Base-by-base conservation (phyloP, 1,140 invertebrate species). In the Dufourea novaeangliae region DNA sequence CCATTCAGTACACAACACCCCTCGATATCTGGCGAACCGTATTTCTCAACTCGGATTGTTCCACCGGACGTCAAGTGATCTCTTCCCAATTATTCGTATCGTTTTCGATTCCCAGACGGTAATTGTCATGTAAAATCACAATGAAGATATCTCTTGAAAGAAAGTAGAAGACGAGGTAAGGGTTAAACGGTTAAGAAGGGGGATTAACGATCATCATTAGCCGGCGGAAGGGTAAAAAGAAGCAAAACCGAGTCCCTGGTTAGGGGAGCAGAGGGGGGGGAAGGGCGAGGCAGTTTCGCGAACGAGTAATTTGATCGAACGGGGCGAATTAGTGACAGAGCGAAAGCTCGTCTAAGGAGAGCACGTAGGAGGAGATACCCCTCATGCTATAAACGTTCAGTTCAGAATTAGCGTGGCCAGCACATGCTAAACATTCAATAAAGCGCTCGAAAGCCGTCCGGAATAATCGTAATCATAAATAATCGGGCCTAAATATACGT, bases 391-490 rank as follows among this genome's bases (percentile, higher is more conserved):
- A 86, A 86, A 74, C 84, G 84, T 61, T 64, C 70, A 20, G 87
- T 85, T 89, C 89, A 84, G 84, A 91, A 91, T 91, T 91, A 91
- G 89, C 88, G 87, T 90, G 79, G 88, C 87, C 85, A 85, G 86
- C 90, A 90, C 89, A 90, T 90, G 90, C 89, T 91, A 90, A 92
- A 90, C 89, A 88, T 89, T 91, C 87, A 85, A 90, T 91, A 91
- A 91, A 91, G 83, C 87, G 89, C 85, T 86, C 87, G 88, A 89
- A 89, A 89, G 87, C 87, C 87, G 89, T 88, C 87, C 87, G 82
- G 87, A 88, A 91, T 91, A 92, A 92, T 91, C 89, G 89, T 91
- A 91, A 91, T 91, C 90, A 90, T 91, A 91, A 91, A 91, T 91
- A 91, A 91, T 90, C 88, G 84, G 78, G 77, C 87, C 89, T 90